A percentile compares a stretch with the other conserved stretches of the same genome.
Conservation (phyloP, 2,797 vertebrate genomes). For the Amniataba percoides region DNA sequence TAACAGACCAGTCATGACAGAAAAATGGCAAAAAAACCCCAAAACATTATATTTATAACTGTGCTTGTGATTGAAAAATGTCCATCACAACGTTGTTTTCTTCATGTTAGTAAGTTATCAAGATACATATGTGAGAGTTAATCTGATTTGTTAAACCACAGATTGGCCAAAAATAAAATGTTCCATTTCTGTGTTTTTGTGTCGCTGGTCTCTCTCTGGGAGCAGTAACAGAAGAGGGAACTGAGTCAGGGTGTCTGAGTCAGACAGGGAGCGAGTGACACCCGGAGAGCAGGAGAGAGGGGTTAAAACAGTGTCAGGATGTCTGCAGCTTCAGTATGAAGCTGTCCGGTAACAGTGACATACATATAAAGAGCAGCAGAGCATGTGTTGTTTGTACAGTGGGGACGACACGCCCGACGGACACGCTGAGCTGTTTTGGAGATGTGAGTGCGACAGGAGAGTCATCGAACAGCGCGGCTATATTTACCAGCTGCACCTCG, state of each 20-base stretch:
- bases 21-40: no score
- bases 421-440: conserved; percentile 20
- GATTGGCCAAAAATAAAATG: not conserved
- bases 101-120: not conserved
- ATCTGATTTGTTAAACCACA: not conserved
- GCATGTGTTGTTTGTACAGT: conserved; percentile 26
- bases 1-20: not conserved
- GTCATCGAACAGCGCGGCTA: conserved; percentile 75
- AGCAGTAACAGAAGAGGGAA: conserved; percentile 48
- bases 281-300: conserved; percentile 18
- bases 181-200: not conserved
- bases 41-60: no score
- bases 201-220: not conserved
- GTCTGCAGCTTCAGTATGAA: conserved; percentile 47
- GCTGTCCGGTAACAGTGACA: conserved; percentile 30
- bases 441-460: conserved; percentile 37
- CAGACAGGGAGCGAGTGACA: conserved; percentile 54
- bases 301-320: conserved; percentile 53
- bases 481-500: conserved; percentile 82
- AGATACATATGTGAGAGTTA: not conserved
- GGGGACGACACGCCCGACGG: conserved; percentile 13
- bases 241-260: conserved; percentile 61
- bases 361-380: conserved; percentile 25
- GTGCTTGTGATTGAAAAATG: not conserved
- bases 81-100: not conserved